Conservation (phyloP, 2,797 vertebrate species). For the Hyperoplus immaculatus region DNA sequence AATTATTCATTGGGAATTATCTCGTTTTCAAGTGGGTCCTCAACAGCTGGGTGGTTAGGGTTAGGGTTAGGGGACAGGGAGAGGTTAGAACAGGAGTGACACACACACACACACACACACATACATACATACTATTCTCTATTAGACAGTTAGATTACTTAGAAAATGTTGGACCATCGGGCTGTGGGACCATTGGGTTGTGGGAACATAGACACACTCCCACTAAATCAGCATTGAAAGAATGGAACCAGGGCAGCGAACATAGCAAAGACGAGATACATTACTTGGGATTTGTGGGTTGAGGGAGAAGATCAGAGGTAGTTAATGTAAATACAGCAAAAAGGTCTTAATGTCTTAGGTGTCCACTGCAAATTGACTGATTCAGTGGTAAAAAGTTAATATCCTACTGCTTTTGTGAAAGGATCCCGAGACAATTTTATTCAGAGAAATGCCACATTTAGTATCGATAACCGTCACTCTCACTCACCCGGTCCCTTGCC, state of each 20-base stretch:
- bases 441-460: constrained; percentile 20
- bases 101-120: no score
- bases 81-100: no score
- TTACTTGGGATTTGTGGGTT: background rate
- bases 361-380: background rate
- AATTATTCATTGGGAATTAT: background rate
- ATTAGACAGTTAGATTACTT: no score
- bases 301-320: background rate
- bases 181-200: no score
- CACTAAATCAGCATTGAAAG: background rate
- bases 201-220: no score
- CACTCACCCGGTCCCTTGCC: constrained; percentile 4
- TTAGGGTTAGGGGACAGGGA: no score
- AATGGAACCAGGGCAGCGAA: background rate
- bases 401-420: background rate
- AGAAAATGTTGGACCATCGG: no score
- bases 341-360: background rate
- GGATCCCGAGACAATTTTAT: background rate
- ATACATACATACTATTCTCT: no score
- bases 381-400: background rate
- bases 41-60: no score
- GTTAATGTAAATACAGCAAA: background rate
- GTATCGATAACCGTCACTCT: constrained; percentile 31
- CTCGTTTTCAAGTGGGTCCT: background rate
- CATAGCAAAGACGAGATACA: background rate